Base-by-base conservation (phyloP, 2,888 invertebrate genomes). In the Sceliomorpha sp. region DNA sequence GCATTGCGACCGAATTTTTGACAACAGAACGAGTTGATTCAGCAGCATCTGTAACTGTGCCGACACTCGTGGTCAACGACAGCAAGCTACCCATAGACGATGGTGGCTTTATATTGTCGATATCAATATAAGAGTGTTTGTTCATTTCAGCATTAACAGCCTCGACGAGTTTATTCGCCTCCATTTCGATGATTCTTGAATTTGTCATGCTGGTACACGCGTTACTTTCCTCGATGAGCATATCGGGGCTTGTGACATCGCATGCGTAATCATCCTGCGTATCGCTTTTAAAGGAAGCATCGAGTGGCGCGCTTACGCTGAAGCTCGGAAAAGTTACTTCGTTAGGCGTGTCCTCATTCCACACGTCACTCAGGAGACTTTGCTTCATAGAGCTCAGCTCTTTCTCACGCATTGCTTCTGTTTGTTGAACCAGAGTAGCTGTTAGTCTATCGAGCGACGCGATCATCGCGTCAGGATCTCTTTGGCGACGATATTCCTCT, bases 271-370 rank as follows among this genome's bases (percentile, higher is more conserved):
- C 82, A 53, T 90, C 89, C 1, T 86, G 89, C 1, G 88, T 86
- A 73, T 93, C 92, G 75, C 92, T 92, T 53, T 91, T 91, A 62
- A 94, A 91, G 0, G 95, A 94, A 0, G 92, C 91, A 1, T 93
- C 91, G 78, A 93, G 89, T 0, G 94, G 95, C 0, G 92, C 92
- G 26, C 94, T 93, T 24, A 94, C 92, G 73, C 95, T 95, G 51
- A 95, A 92, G 44, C 94, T 95, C 0, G 95, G 95, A 85, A 95
- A 95, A 0, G 95, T 94, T 24, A 94, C 90, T 82, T 95, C 94
- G 83, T 94, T 94, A 0, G 94, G 94, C 0, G 93, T 92, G 84
- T 94, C 93, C 53, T 95, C 95, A 79, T 94, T 94, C 95, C 95
- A 95, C 0, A 94, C 95, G 82, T 94, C 94, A 10, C 90, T 90